Conservation (phyloP, 1,140 invertebrate species). For the Eriosoma lanigerum region DNA sequence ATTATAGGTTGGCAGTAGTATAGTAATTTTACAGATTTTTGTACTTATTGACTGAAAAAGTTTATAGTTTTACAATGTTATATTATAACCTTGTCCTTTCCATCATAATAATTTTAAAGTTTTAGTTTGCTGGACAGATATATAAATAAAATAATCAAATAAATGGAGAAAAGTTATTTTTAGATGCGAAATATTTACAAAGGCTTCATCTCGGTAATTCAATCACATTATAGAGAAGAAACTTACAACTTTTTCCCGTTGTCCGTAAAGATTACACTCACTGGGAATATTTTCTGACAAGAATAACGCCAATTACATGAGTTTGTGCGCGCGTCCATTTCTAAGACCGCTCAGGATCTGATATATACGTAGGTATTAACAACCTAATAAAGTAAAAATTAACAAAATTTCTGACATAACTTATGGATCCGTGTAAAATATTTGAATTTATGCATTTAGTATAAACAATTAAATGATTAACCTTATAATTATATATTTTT, state of each 20-base stretch:
- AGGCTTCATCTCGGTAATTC: conserved; percentile 23
- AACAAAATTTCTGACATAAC: no score
- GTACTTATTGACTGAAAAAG: background rate
- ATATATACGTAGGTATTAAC: no score
- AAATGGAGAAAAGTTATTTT: conserved; percentile 2
- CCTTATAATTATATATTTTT: no score
- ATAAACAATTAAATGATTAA: no score
- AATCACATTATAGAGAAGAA: conserved; percentile 4
- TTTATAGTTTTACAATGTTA: background rate
- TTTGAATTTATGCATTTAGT: no score
- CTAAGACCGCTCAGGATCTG: background rate
- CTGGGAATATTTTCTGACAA: background rate
- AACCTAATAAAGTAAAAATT: no score
- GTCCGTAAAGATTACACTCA: conserved; percentile 2
- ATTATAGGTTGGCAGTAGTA: background rate
- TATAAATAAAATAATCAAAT: conserved; percentile 23
- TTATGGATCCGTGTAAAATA: no score
- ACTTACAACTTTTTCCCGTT: conserved; percentile 9
- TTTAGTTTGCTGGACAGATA: background rate
- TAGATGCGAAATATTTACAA: conserved; percentile 20
- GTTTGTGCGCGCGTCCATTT: background rate
- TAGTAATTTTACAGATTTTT: no score
- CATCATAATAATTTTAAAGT: conserved; percentile 13
- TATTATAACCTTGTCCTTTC: background rate
- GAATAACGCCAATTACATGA: conserved; percentile 19